Evolutionary conservation across 2,113 vertebrate species (phyloP), one percentile per base, ranked within the genome.

Genomic region (Laticauda colubrina): DNA sequence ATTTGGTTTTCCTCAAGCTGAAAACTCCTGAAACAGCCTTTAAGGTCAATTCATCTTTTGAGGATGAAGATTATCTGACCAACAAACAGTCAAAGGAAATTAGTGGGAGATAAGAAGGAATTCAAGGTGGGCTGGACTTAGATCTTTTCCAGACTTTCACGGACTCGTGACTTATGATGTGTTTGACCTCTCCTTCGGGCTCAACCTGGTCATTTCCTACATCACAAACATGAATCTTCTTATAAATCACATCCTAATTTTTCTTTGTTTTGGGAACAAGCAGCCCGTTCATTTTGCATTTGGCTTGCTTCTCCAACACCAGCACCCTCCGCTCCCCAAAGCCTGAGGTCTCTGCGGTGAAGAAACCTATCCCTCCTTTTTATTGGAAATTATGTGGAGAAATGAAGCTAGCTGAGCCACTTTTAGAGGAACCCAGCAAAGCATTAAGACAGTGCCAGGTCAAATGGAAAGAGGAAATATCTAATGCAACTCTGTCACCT

Each of bases 251-350:
- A 85, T 95, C 91, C 7, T 55, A 43, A 43, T 81, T 1, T 92
- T 95, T 61, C 95, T 91, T 92, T 39, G 20, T n/a, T 81, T 21
- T 9, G 11, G 48, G 5, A 10, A n/a, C 14, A 14, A 29, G 2
- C 92, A 93, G 88, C 23, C n/a, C 21, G 88, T 92, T 89, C 0
- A 0, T 92, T 95, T 96, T 93, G 90, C 61, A 91, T 94, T 87
- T 85, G 85, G 88, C 87, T 57, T 87, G 94, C 64, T 94, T 90
- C 90, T 91, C 48, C 48, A 2, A 10, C 48, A 51, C 48, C 48
- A 51, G 48, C 48, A 8, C 8, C 93, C 95, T 2, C 34, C 2
- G 0, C 69, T 39, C 69, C 26, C 14, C 34, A n/a, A 81, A 51
- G 92, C 91, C 15, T 88, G 92, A 51, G 87, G 59, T 91, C 96